Percentiles rank a stretch among this genome's conserved stretches.
phyloP scores from a whole-genome alignment of 2,113 vertebrate genomes.

The Lampris incognitus region DNA sequence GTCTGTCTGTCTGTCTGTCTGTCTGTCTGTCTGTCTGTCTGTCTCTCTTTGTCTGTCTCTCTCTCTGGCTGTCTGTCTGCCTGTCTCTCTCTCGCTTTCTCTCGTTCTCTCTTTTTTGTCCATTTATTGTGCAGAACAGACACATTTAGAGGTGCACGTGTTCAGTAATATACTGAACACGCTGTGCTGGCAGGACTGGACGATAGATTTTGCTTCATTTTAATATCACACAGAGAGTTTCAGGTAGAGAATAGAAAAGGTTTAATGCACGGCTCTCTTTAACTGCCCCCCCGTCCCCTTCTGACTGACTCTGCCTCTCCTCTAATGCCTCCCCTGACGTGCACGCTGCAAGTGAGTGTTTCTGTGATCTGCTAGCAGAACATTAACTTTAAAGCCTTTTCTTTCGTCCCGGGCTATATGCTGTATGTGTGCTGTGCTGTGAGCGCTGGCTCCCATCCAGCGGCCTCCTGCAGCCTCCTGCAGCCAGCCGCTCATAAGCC shows the following conservation, averaged over 20 bases:
- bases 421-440: conserved; percentile 61
- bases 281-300: background rate
- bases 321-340: conserved; percentile 68
- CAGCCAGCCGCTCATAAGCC: conserved; percentile 70
- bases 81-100: background rate
- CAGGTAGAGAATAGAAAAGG: conserved; percentile 1
- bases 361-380: conserved; percentile 68
- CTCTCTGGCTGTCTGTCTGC: background rate
- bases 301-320: background rate
- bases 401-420: conserved; percentile 64
- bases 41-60: conserved; percentile 8
- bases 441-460: conserved; percentile 75
- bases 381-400: conserved; percentile 77
- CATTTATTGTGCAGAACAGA: background rate
- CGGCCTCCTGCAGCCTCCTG: conserved; percentile 73
- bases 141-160: background rate
- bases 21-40: background rate
- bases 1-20: background rate
- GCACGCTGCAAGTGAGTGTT: conserved; percentile 57
- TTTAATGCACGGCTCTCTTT: background rate
- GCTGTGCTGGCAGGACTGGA: background rate
- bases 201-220: conserved; percentile 34
- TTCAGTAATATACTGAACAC: too few species aligned
- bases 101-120: conserved; percentile 10
- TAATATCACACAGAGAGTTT: conserved; percentile 36